Evolutionary conservation across 2,888 invertebrate genomes (phyloP).

Genomic region (Phaonia tiefii): DNA sequence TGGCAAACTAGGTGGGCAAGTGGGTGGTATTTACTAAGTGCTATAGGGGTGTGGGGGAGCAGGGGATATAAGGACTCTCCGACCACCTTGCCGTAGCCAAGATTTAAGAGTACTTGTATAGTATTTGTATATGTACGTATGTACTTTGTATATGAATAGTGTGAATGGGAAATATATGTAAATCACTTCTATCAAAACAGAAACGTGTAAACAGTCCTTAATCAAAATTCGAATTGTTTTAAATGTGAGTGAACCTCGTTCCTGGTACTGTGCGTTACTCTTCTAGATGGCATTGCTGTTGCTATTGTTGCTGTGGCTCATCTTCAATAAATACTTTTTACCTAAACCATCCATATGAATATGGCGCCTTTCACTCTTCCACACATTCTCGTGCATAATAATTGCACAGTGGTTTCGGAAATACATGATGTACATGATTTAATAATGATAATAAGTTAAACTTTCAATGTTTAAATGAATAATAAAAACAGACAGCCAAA

Average conservation of each 20-base stretch:
- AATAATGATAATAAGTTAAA: too few relatives aligned
- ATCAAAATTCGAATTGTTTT: constrained; percentile 53
- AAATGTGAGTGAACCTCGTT: constrained; percentile 34
- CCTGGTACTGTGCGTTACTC: too few relatives aligned
- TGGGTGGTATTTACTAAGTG: too few relatives aligned
- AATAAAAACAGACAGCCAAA: too few relatives aligned
- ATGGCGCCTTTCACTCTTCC: constrained; percentile 28
- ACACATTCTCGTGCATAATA: neutral
- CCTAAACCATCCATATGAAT: neutral
- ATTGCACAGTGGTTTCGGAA: constrained; percentile 4
- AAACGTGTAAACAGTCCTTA: constrained; percentile 38
- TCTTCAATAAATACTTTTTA: constrained; percentile 35
- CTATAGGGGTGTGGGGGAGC: constrained; percentile 20
- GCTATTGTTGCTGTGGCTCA: constrained; percentile 5
- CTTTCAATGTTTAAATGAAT: too few relatives aligned
- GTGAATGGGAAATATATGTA: constrained; percentile 37
- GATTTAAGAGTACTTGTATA: neutral
- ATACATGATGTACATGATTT: too few relatives aligned
- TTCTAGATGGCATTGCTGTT: too few relatives aligned
- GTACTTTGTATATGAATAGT: neutral
- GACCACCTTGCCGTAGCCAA: too few relatives aligned
- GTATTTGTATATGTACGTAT: too few relatives aligned
- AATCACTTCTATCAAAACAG: constrained; percentile 42
- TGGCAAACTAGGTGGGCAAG: constrained; percentile 12
- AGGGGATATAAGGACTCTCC: neutral